These are phyloP conservation scores for Eospalax fontanierii DNA, from an alignment of 2,797 vertebrate species.

Conservation along the genomic window DNA sequence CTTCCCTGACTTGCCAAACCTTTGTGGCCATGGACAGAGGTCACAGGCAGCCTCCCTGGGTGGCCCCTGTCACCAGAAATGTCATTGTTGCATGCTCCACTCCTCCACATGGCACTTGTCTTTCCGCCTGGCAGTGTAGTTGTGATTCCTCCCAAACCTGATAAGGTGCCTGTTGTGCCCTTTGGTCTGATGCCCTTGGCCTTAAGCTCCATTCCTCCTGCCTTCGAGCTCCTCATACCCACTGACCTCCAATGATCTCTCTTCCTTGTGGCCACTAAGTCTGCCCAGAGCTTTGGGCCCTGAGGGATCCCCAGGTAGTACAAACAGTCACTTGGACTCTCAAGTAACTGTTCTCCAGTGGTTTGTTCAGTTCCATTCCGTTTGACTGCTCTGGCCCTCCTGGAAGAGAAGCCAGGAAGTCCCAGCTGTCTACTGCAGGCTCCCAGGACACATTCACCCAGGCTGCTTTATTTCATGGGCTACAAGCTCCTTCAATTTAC, in stretches of 20 bases:
- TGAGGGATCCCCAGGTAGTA: neutral
- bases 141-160: neutral
- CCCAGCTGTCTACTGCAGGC: fast-evolving
- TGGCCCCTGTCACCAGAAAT: neutral
- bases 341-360: neutral
- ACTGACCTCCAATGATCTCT: neutral
- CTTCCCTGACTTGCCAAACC: neutral
- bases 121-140: neutral
- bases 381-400: neutral
- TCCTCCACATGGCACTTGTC: fast-evolving
- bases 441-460: neutral
- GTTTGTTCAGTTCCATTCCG: fast-evolving
- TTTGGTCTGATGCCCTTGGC: neutral
- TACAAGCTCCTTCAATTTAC: neutral
- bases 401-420: neutral
- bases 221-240: neutral
- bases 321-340: neutral
- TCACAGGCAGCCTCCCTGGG: neutral
- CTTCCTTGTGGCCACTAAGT: neutral
- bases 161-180: neutral
- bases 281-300: neutral
- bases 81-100: too few species aligned
- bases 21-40: neutral
- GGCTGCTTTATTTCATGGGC: neutral
- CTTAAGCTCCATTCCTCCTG: neutral